Conservation (phyloP, 2,113 vertebrate species). For the Pluvialis apricaria region DNA sequence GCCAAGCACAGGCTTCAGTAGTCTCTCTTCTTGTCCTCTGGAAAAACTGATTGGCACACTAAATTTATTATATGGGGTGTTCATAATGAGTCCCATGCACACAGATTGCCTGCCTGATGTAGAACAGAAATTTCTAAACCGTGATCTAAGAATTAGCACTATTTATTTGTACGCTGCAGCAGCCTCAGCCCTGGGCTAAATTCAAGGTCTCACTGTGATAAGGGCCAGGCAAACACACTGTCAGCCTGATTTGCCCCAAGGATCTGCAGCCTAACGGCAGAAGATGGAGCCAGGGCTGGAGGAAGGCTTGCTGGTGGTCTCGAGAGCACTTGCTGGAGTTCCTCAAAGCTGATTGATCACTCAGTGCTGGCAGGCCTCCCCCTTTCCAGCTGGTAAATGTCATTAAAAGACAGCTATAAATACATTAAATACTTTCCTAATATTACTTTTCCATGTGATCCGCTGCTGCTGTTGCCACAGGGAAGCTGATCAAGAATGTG, state of each 20-base stretch:
- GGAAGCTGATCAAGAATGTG: conserved; percentile 54
- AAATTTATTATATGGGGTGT: background rate
- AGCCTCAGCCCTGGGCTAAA: conserved; percentile 1
- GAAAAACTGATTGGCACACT: background rate
- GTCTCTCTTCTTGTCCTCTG: background rate
- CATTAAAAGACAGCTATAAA: conserved; percentile 66
- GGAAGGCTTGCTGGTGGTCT: conserved; percentile 53
- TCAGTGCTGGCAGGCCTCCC: conserved; percentile 10
- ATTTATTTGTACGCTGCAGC: conserved; percentile 18
- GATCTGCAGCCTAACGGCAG: background rate
- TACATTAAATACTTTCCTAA: conserved; percentile 66
- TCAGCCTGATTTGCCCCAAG: conserved; percentile 18
- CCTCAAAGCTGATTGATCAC: conserved; percentile 58
- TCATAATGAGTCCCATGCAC: conserved; percentile 20
- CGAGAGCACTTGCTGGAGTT: conserved; percentile 49
- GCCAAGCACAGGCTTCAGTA: background rate
- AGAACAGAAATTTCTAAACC: conserved; percentile 20
- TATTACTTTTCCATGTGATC: conserved; percentile 59
- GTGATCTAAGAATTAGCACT: conserved; percentile 23
- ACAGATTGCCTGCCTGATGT: conserved; percentile 30
- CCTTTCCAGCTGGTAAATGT: conserved; percentile 62
- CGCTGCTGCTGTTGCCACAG: conserved; percentile 33
- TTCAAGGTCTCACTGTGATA: conserved; percentile 31
- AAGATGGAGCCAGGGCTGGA: background rate
- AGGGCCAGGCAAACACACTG: conserved; percentile 26